Evolutionary conservation across 1,140 invertebrate species (phyloP), one percentile per base, ranked within the genome.

Genomic region (Orius insidiosus): DNA sequence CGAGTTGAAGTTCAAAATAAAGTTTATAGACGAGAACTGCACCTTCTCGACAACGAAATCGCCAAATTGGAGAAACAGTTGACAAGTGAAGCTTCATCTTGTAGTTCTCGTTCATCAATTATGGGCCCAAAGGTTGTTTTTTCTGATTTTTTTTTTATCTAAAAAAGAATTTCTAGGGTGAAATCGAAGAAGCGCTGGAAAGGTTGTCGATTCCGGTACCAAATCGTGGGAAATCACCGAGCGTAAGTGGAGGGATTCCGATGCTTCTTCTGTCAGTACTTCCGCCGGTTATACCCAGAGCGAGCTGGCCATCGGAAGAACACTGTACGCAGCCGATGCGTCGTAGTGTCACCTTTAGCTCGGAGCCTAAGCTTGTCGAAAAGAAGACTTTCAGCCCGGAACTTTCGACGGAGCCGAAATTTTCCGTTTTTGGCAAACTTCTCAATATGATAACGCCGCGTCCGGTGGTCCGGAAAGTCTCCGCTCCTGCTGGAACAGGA

Each of bases 1-100:
- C 69, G 87, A 41, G 82, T 87, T 2, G 85, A 92, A 63, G 83
- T 90, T 37, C 86, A 90, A 62, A 92, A 94, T 60, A 74, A 79
- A 53, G 85, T 88, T 2, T 90, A 88, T 59, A 80, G 79, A 54
- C 70, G 78, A 54, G 84, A 92, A 61, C 72, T 92, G 39, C 71
- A 77, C 18, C 76, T 80, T 47, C 61, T 89, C 38, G 84, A 89
- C 57, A 70, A 75, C 41, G 84, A 90, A 63, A 80, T 89, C 32
- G 68, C 68, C 13, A 72, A 78, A 48, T 63, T 90, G 49, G 80
- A 88, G 56, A 75, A 71, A 47, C 64, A 83, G 19, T 19, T 46
- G 10, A 33, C 5, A 9, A 15, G 30, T 1, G 38, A 46, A 15
- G 38, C 9, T 11, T 45, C 48, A 14, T 15, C 13, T 19, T 24